Percentiles rank a stretch among this genome's conserved stretches.
These are phyloP conservation scores for Empidonax traillii DNA, from an alignment of 2,113 vertebrate genomes.

Conservation along the genomic window DNA sequence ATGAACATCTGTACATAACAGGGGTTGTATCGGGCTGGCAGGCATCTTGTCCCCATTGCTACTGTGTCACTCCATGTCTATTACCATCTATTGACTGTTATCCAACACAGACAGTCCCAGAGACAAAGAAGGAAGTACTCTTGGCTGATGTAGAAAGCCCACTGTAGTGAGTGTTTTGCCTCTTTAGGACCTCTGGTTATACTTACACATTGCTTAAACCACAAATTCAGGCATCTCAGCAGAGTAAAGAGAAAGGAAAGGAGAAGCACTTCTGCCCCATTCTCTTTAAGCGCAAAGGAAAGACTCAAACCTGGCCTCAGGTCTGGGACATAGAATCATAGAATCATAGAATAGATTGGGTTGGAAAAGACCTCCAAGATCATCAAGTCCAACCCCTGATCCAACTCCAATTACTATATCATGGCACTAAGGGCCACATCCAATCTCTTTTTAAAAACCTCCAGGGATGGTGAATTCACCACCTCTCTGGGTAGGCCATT, in stretches of 20 bases:
- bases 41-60: not conserved
- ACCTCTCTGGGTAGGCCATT: no score
- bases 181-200: not conserved
- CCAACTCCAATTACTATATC: no score
- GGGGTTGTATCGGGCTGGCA: not conserved
- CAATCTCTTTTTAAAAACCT: no score
- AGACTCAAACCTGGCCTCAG: not conserved
- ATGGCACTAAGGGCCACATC: no score
- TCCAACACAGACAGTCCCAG: not conserved
- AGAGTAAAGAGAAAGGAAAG: not conserved
- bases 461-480: no score
- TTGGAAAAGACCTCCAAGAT: no score
- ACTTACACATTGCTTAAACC: not conserved
- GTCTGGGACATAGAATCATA: no score
- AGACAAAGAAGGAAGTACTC: not conserved
- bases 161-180: not conserved
- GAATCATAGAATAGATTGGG: no score
- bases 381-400: no score
- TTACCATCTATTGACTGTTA: not conserved
- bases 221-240: not conserved
- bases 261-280: not conserved
- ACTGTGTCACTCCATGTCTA: not conserved
- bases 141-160: not conserved
- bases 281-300: not conserved
- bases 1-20: not conserved